phyloP scores from a whole-genome alignment of 2,888 invertebrate genomes.

The Alloscopus bannaensis region DNA sequence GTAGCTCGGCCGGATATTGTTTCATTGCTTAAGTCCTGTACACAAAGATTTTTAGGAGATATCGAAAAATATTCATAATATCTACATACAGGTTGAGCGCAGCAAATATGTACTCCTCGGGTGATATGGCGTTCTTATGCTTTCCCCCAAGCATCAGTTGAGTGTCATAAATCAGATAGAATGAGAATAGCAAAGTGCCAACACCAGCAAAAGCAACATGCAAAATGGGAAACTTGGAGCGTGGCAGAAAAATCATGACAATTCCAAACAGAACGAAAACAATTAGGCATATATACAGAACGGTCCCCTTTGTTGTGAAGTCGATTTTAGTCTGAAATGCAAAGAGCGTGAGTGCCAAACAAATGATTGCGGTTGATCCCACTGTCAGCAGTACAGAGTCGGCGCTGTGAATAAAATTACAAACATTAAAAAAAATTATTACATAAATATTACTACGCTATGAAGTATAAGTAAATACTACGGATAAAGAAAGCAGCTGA shows the following conservation, averaged over 20 bases:
- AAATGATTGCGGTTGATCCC: constrained; percentile 91
- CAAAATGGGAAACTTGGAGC: constrained; percentile 10
- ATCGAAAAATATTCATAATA: constrained; percentile 54
- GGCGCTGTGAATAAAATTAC: constrained; percentile 76
- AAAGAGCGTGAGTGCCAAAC: constrained; percentile 90
- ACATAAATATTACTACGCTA: too few species aligned
- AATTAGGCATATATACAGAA: constrained; percentile 84
- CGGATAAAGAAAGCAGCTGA: too few species aligned
- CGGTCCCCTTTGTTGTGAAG: constrained; percentile 87
- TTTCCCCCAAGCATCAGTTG: constrained; percentile 93
- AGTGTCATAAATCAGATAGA: constrained; percentile 93
- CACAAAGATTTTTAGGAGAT: too few species aligned
- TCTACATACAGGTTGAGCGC: constrained; percentile 81
- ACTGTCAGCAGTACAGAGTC: constrained; percentile 80
- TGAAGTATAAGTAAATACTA: too few species aligned
- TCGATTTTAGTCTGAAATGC: constrained; percentile 95
- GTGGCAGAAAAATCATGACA: constrained; percentile 79
- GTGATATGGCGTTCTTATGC: constrained; percentile 80
- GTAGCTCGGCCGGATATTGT: too few species aligned
- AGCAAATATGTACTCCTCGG: constrained; percentile 90
- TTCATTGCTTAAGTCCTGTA: too few species aligned
- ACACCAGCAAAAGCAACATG: constrained; percentile 37
- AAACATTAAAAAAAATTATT: neutral
- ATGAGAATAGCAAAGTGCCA: constrained; percentile 81
- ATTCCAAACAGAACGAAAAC: constrained; percentile 88